A percentile compares a stretch with the other conserved stretches of the same genome.
phyloP scores from a whole-genome alignment of 2,797 vertebrate genomes.

The Allobates femoralis region DNA sequence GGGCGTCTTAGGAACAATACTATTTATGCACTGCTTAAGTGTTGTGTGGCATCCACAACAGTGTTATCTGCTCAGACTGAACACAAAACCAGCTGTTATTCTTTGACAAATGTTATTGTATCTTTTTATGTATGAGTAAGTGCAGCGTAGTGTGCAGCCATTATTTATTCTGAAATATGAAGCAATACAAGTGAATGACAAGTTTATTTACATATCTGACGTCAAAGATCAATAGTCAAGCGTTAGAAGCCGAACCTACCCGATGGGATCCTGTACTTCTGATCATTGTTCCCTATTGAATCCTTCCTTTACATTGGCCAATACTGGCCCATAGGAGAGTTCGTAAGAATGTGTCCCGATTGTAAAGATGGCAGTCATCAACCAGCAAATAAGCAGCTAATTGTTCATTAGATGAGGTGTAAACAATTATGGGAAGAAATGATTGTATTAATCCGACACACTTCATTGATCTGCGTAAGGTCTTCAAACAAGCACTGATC shows the following conservation, averaged over 20 bases:
- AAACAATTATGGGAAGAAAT: no score
- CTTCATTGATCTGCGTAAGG: no score
- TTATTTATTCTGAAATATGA: background rate
- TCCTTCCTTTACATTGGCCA: no score
- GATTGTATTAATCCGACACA: no score
- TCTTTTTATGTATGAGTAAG: background rate
- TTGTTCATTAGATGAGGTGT: no score
- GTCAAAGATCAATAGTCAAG: background rate
- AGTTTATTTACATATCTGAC: background rate
- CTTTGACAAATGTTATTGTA: background rate
- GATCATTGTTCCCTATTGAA: no score
- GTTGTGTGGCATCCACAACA: conserved; percentile 19
- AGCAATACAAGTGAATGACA: background rate
- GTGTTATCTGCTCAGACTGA: conserved; percentile 13
- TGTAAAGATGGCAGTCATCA: no score
- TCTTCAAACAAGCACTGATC: no score
- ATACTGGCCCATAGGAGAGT: no score
- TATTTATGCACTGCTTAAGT: conserved; percentile 2
- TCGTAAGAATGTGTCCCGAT: no score
- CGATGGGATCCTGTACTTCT: no score
- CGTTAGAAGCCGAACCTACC: background rate
- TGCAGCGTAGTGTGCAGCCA: background rate
- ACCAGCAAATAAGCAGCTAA: no score
- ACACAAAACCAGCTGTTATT: background rate
- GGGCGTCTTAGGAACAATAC: background rate